These are phyloP conservation scores for Fabriciana adippe DNA, from an alignment of 2,888 invertebrate species.

Conservation along the genomic window DNA sequence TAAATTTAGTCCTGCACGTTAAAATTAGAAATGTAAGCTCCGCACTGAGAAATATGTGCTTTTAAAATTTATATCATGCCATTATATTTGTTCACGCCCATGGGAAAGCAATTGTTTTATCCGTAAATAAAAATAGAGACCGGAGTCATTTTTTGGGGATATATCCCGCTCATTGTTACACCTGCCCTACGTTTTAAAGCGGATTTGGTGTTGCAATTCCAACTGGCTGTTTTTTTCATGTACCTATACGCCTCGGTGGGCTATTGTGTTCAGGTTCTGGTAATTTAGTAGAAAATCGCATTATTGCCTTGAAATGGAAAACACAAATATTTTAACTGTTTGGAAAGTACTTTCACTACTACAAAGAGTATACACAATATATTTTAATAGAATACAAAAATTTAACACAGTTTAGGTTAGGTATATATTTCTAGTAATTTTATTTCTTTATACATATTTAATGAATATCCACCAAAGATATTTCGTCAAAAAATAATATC, in stretches of 20 bases:
- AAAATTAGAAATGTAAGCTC: slow-evolving; percentile 78
- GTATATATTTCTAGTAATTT: too few species aligned
- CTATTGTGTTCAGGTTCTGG: slow-evolving; percentile 38
- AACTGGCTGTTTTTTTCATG: slow-evolving; percentile 44
- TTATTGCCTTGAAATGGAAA: slow-evolving; percentile 25
- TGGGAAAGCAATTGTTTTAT: slow-evolving; percentile 55
- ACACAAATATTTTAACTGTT: slow-evolving; percentile 9
- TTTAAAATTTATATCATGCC: slow-evolving; percentile 69
- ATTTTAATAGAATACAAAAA: too few species aligned
- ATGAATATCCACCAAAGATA: too few species aligned
- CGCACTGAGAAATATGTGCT: slow-evolving; percentile 70
- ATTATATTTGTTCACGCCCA: slow-evolving; percentile 61
- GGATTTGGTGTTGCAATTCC: slow-evolving; percentile 44
- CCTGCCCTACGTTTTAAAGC: slow-evolving; percentile 43
- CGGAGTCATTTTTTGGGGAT: slow-evolving; percentile 45
- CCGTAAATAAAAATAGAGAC: slow-evolving; percentile 47
- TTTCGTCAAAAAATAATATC: too few species aligned
- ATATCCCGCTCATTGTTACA: slow-evolving; percentile 48
- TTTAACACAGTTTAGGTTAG: too few species aligned
- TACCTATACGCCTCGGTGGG: slow-evolving; percentile 31
- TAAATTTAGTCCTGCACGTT: slow-evolving; percentile 75
- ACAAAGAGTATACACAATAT: neutral
- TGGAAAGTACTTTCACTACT: too few species aligned
- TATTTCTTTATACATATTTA: too few species aligned
- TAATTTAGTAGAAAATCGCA: slow-evolving; percentile 37